A percentile compares a stretch with the other conserved stretches of the same genome.
phyloP scores from a whole-genome alignment of 2,888 invertebrate species.

The Sepioteuthis lessoniana region DNA sequence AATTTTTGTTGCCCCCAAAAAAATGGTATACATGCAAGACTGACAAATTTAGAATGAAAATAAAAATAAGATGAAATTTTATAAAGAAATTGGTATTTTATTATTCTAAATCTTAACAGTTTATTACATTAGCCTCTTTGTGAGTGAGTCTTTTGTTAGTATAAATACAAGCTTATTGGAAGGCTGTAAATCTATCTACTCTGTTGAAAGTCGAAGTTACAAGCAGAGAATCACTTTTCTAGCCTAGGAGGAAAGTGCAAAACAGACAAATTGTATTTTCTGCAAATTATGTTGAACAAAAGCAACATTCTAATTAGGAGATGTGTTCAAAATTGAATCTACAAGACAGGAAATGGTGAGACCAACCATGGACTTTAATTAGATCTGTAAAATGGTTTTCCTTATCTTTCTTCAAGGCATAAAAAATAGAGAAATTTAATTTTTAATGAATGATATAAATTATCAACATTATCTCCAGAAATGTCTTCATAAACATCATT shows the following conservation, averaged over 20 bases:
- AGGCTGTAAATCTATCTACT: not conserved
- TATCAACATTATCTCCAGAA: not conserved
- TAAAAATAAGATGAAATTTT: too few species aligned
- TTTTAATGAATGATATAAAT: not conserved
- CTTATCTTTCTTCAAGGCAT: not conserved
- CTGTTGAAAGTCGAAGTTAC: not conserved
- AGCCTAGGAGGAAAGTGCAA: not conserved
- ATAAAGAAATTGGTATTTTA: not conserved
- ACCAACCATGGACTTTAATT: conserved; percentile 18
- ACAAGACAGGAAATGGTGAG: not conserved
- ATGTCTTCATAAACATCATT: not conserved
- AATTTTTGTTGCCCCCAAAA: too few species aligned
- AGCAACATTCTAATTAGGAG: not conserved
- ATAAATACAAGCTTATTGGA: not conserved
- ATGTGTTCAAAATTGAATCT: not conserved
- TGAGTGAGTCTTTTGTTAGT: not conserved
- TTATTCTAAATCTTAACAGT: not conserved
- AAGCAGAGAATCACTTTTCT: not conserved
- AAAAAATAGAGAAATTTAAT: not conserved
- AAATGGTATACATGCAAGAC: too few species aligned
- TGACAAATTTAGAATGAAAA: too few species aligned
- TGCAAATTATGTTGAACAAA: not conserved
- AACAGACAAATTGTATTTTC: not conserved
- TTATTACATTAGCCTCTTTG: not conserved
- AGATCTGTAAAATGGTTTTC: not conserved